These are phyloP conservation scores for Siniperca chuatsi DNA, from an alignment of 2,113 vertebrate genomes.

Conservation along the genomic window DNA sequence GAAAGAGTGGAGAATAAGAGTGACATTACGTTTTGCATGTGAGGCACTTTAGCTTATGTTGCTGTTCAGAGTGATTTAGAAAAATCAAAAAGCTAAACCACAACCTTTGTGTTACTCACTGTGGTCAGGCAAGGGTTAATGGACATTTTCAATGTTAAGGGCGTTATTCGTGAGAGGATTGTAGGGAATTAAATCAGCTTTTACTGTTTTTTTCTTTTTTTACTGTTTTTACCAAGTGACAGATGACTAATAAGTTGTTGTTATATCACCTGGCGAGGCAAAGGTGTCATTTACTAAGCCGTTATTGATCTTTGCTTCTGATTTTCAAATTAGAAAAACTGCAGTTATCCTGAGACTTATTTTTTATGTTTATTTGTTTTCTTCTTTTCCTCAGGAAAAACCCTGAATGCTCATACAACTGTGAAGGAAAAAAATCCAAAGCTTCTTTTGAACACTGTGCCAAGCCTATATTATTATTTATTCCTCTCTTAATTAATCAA, in stretches of 20 bases:
- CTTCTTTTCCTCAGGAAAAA: neutral
- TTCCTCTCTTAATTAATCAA: neutral
- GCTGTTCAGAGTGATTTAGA: neutral
- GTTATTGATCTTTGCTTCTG: neutral
- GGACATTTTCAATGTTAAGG: neutral
- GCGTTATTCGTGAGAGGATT: neutral
- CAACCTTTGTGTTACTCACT: neutral
- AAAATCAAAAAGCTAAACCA: neutral
- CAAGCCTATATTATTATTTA: neutral
- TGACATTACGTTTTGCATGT: slow-evolving; percentile 4
- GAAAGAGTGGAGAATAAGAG: slow-evolving; percentile 1
- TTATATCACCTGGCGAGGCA: neutral
- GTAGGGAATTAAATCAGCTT: neutral
- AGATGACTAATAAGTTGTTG: neutral
- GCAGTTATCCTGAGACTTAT: neutral
- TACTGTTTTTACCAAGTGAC: neutral
- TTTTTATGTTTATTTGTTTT: neutral
- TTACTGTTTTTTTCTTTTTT: neutral
- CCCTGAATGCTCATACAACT: neutral
- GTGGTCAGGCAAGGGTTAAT: neutral
- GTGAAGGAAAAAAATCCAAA: neutral
- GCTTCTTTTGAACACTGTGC: neutral
- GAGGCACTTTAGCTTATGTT: neutral
- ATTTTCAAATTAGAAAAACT: neutral
- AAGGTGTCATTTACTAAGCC: neutral